These are phyloP conservation scores for Pseudomyrmex gracilis DNA, from an alignment of 1,140 invertebrate genomes.

Conservation along the genomic window DNA sequence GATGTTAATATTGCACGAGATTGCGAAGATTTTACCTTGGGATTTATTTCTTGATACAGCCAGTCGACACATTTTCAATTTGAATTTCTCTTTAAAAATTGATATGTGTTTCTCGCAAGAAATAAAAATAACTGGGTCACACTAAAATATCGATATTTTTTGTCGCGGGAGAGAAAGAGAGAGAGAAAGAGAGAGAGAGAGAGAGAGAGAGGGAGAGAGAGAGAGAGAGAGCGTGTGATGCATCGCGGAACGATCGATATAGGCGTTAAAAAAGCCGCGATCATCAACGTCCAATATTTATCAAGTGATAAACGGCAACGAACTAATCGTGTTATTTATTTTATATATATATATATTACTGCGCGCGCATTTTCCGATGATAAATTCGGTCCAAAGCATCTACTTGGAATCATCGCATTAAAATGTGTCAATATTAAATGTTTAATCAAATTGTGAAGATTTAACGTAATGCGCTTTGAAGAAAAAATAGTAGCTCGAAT, in stretches of 20 bases:
- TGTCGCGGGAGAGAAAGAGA: too few species aligned
- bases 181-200: too few species aligned
- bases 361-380: background rate
- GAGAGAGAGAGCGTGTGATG: too few species aligned
- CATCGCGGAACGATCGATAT: slow-evolving; percentile 45
- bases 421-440: background rate
- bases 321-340: slow-evolving; percentile 39
- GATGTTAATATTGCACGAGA: slow-evolving; percentile 38
- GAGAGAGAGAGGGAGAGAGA: too few species aligned
- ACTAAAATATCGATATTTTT: slow-evolving; percentile 54
- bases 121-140: slow-evolving; percentile 41
- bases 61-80: slow-evolving; percentile 14
- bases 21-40: slow-evolving; percentile 2
- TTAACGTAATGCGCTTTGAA: background rate
- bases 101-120: slow-evolving; percentile 29
- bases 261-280: slow-evolving; percentile 42
- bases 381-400: background rate
- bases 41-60: slow-evolving; percentile 43
- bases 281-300: slow-evolving; percentile 54
- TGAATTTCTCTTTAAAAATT: slow-evolving; percentile 41
- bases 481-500: too few species aligned
- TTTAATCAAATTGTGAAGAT: background rate
- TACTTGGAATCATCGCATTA: background rate
- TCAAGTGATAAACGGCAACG: slow-evolving; percentile 36
- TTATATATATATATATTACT: slow-evolving; percentile 30